A percentile compares a stretch with the other conserved stretches of the same genome.
These are phyloP conservation scores for Nannospalax galili DNA, from an alignment of 2,113 vertebrate species.

Conservation along the genomic window DNA sequence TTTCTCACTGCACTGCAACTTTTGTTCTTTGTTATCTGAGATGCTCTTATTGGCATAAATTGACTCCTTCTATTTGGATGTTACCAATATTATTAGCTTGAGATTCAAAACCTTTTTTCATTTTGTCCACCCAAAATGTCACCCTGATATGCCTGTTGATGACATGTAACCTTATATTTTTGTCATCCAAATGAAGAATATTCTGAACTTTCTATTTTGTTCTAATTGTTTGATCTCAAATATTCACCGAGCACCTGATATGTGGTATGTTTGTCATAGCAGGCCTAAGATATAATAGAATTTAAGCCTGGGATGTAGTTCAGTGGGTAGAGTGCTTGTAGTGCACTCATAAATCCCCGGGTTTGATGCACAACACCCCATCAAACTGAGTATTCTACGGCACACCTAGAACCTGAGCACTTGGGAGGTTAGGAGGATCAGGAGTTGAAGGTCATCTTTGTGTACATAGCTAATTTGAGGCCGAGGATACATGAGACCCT, in stretches of 20 bases:
- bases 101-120: background rate
- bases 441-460: background rate
- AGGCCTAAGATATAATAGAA: background rate
- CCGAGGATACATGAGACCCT: background rate
- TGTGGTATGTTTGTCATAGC: background rate
- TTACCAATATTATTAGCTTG: background rate
- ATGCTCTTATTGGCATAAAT: background rate
- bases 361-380: background rate
- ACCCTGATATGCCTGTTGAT: background rate
- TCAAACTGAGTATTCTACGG: background rate
- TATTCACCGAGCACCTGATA: background rate
- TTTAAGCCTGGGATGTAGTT: background rate
- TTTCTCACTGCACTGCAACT: background rate
- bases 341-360: background rate
- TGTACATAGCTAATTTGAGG: background rate
- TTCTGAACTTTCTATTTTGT: background rate
- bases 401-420: background rate
- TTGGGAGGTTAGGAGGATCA: background rate
- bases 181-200: background rate
- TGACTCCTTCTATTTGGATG: background rate
- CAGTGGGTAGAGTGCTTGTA: background rate
- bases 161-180: slow-evolving; percentile 29
- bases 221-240: slow-evolving; percentile 12
- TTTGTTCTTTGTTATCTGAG: background rate
- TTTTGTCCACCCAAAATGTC: background rate